Evolutionary conservation across 30 jellyfish, hydroid and myxozoan genomes (phyloP).

Genomic region (Hydractinia echinata): DNA sequence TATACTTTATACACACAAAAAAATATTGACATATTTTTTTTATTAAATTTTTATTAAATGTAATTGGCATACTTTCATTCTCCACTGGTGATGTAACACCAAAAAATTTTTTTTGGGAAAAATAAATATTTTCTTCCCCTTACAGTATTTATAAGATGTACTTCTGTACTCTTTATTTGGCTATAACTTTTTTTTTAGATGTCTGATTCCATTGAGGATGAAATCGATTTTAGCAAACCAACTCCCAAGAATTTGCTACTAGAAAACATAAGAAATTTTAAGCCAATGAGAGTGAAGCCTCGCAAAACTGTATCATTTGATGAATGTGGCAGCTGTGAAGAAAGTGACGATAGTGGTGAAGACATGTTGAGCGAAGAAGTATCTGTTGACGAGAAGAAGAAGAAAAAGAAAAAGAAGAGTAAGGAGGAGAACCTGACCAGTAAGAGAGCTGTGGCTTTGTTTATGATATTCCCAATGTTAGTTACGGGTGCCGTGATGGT

Average conservation of each 20-base stretch:
- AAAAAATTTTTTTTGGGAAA: too few species aligned
- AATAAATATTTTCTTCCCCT: too few species aligned
- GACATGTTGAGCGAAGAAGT: neutral
- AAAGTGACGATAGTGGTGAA: neutral
- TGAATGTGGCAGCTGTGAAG: slow-evolving; percentile 20
- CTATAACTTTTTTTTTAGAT: neutral
- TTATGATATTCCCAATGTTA: slow-evolving; percentile 30
- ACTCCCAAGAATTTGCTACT: slow-evolving; percentile 10
- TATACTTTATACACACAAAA: too few species aligned
- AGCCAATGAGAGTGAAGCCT: slow-evolving; percentile 2
- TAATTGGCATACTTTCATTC: too few species aligned
- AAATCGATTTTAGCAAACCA: neutral
- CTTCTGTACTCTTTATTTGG: neutral
- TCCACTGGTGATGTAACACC: too few species aligned
- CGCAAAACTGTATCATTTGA: slow-evolving; percentile 1
- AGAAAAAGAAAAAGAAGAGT: neutral
- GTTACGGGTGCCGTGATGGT: slow-evolving; percentile 18
- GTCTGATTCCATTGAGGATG: slow-evolving; percentile 11
- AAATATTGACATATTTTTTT: too few species aligned
- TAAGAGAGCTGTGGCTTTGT: neutral
- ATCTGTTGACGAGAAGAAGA: neutral
- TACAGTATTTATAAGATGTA: too few species aligned
- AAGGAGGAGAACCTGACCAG: slow-evolving; percentile 3
- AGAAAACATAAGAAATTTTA: slow-evolving; percentile 2
- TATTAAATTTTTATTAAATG: too few species aligned